Evolutionary conservation across 2,113 vertebrate genomes (phyloP), one percentile per base, ranked within the genome.

Genomic region (Halichoerus grypus): DNA sequence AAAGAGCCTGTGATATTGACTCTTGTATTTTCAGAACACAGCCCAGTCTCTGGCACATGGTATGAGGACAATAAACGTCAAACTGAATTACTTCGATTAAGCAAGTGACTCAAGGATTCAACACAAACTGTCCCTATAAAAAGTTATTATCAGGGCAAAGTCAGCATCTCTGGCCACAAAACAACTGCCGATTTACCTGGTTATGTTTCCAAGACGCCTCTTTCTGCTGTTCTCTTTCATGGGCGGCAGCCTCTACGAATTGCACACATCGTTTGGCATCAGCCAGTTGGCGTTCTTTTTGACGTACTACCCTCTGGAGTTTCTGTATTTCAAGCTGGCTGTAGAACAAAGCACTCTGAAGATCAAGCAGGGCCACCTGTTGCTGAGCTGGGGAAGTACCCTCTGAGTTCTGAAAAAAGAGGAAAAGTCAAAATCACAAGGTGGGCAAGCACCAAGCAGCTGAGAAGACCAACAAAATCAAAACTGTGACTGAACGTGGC

Each of bases 311-410:
- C 94, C 99, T 98, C 97, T 99, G 99, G 61, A 98, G 96, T 1
- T 98, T 99, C 98, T 99, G 99, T 53, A 99, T 98, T 98, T 99
- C 99, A 96, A 99, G 98, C 98, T 99, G 99, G 85, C 99, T 98
- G 97, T 98, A 99, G 99, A 99, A 99, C 59, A 99, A 98, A 0
- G 98, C 97, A 8, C 98, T 99, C 98, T 99, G 99, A 63, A 99
- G 98, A 33, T 99, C 99, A 3, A 99, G 98, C 0, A 99, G 96
- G 83, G 99, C 99, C 7, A 98, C 97, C 59, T 99, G 99, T 8
- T 98, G 98, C 36, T 98, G 98, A 51, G 98, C 69, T 22, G 98
- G 97, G 19, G 98, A 61, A 0, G 76, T 19, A 7, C 79, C 79
- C 69, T 99, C 98, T 0, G 97, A 92, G 85, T 81, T 80, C 99